Conservation (phyloP, 1,140 invertebrate genomes). For the Drosophila miranda region DNA sequence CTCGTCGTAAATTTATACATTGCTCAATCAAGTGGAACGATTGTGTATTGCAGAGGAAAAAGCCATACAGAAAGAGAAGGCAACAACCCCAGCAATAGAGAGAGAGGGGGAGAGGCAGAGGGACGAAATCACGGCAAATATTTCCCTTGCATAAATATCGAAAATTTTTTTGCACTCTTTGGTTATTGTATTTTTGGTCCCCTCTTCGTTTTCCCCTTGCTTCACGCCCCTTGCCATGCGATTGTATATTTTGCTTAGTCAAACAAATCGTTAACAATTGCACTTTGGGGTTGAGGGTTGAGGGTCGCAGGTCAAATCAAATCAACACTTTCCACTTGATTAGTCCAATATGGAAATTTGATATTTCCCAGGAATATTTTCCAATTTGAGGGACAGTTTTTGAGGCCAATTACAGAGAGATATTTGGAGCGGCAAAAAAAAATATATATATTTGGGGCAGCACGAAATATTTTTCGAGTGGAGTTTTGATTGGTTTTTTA, state of each 20-base stretch:
- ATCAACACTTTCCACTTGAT: constrained; percentile 63
- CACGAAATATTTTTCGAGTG: no score
- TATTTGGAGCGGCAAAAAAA: constrained; percentile 9
- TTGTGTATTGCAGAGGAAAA: constrained; percentile 44
- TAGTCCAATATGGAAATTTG: constrained; percentile 50
- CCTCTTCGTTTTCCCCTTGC: no score
- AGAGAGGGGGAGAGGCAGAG: constrained; percentile 1
- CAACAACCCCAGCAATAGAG: background rate
- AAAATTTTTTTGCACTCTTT: constrained; percentile 7
- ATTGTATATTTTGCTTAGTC: constrained; percentile 24
- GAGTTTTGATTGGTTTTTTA: no score
- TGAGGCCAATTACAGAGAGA: constrained; percentile 27
- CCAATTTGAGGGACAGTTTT: constrained; percentile 6
- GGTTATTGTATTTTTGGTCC: background rate
- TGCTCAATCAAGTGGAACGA: constrained; percentile 69
- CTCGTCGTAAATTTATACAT: constrained; percentile 59
- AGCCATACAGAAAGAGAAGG: constrained; percentile 3
- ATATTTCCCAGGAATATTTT: constrained; percentile 26
- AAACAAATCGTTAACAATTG: constrained; percentile 75
- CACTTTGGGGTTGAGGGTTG: constrained; percentile 17
- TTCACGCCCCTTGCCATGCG: no score
- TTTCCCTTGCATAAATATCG: constrained; percentile 71
- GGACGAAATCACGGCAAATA: constrained; percentile 62
- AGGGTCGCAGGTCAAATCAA: constrained; percentile 56
- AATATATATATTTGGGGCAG: background rate